Evolutionary conservation across 1,140 invertebrate species (phyloP).

Genomic region (Orchesella cincta): DNA sequence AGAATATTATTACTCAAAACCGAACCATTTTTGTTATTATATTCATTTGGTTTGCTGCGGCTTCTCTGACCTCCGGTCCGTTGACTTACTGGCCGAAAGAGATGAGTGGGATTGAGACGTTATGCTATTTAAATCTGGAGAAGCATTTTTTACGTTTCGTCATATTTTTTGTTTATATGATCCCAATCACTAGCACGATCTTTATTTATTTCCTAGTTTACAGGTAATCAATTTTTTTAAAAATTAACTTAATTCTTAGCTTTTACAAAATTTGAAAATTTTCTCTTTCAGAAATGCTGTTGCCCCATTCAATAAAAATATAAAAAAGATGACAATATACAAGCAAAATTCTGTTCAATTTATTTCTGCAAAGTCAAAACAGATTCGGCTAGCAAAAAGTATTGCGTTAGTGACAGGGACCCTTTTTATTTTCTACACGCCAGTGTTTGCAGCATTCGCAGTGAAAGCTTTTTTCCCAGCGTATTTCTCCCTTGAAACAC

Average conservation of each 20-base stretch:
- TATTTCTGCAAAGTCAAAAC: neutral
- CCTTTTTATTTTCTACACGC: neutral
- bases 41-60: neutral
- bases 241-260: too few relatives aligned
- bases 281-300: neutral
- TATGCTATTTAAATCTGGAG: neutral
- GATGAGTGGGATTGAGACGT: neutral
- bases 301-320: too few relatives aligned
- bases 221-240: too few relatives aligned
- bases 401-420: neutral
- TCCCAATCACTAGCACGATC: neutral
- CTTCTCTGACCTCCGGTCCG: neutral
- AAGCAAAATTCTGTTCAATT: neutral
- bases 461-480: too few relatives aligned
- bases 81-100: neutral
- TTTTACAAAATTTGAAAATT: too few relatives aligned
- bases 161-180: neutral
- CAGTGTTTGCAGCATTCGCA: too few relatives aligned
- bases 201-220: neutral
- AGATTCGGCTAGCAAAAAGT: neutral
- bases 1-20: neutral
- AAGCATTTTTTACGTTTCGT: neutral
- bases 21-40: neutral
- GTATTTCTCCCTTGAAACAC: too few relatives aligned
- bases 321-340: too few relatives aligned